Evolutionary conservation across 2,888 invertebrate genomes (phyloP), one percentile per base, ranked within the genome.

Genomic region (Pollenia griseotomentosa): DNA sequence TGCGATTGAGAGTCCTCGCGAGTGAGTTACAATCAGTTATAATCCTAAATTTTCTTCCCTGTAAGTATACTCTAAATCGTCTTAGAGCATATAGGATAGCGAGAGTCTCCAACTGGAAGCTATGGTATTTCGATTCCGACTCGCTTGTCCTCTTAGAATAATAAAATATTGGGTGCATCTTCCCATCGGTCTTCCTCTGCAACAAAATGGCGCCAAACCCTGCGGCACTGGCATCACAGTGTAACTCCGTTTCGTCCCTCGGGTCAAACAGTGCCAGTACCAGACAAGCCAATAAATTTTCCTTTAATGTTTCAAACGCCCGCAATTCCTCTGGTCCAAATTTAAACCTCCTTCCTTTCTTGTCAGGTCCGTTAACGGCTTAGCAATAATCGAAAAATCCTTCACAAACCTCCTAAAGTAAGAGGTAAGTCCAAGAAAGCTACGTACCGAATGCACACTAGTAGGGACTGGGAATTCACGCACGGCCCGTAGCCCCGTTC

Each of bases 131-230:
- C 19, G 19, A 19, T 19, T 19, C 19, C 19, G 19, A 19, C 19
- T 19, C 19, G 19, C 19, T 78, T 2, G 78, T 82, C 33, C 82
- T 70, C 51, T 77, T 89, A 23, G 90, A 91, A 81, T 92, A 92
- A 83, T 89, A 92, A 66, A 89, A 91, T 11, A 92, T 90, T 0
- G 92, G 92, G 73, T 90, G 89, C 11, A 90, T 83, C 55, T 85
- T 85, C 0, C 78, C 81, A 79, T 90, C 90, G 14, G 88, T 88
- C 61, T 83, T 83, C 55, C 81, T 87, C 79, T 92, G 93, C 65
- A 92, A 33, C 6, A 92, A 59, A 7, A 91, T 90, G 2, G 90
- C 90, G 10, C 91, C 92, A 66, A 90, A 87, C 0, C 92, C 92
- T 1, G 88, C 10, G 2, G 87, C 48, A 75, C 90, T 91, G 1